These are phyloP conservation scores for Gymnocephalus cernua DNA, from an alignment of 2,113 vertebrate species.

Conservation along the genomic window DNA sequence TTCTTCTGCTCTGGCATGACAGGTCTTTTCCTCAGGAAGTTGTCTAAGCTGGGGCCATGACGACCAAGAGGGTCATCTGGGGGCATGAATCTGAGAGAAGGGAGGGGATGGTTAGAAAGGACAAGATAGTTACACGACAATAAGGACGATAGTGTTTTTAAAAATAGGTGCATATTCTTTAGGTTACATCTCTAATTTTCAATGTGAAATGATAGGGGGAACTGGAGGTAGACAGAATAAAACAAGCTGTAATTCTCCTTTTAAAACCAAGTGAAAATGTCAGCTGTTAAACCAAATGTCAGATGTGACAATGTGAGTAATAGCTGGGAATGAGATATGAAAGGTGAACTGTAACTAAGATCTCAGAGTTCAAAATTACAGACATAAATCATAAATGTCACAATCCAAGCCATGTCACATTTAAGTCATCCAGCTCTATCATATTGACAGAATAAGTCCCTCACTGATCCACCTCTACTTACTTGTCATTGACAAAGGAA, in stretches of 20 bases:
- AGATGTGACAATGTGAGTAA: background rate
- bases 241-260: background rate
- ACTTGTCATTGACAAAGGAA: slow-evolving; percentile 99
- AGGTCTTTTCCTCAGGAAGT: slow-evolving; percentile 96
- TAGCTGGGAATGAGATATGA: background rate
- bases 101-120: background rate
- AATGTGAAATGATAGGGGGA: background rate
- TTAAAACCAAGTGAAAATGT: background rate
- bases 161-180: background rate
- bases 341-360: background rate
- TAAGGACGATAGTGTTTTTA: background rate
- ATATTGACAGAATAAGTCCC: background rate
- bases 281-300: background rate
- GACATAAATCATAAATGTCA: background rate
- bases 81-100: slow-evolving; percentile 91
- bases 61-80: slow-evolving; percentile 97
- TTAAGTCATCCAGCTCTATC: too few relatives aligned
- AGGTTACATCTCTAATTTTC: too few relatives aligned
- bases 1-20: slow-evolving; percentile 97
- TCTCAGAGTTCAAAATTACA: background rate
- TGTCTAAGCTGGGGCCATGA: slow-evolving; percentile 96
- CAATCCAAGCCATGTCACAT: too few relatives aligned
- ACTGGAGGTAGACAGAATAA: background rate
- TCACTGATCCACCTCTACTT: slow-evolving; percentile 58
- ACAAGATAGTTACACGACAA: background rate